Evolutionary conservation across 2,797 vertebrate species (phyloP).

Genomic region (Rhincodon typus): DNA sequence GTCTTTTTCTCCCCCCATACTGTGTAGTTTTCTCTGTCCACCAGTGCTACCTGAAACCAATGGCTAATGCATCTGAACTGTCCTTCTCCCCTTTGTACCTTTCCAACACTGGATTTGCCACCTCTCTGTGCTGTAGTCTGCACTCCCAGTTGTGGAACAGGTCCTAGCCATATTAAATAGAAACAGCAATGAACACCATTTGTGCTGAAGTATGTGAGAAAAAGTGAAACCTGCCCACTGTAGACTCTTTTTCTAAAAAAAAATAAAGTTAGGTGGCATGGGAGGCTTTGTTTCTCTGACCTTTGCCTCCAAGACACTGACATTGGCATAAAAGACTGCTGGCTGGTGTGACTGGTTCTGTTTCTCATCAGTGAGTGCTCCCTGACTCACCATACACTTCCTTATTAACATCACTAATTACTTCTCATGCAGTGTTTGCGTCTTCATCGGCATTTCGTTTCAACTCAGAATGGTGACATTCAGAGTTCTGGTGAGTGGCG

Average conservation of each 20-base stretch:
- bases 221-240: not conserved
- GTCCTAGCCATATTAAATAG: not conserved
- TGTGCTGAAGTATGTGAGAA: not conserved
- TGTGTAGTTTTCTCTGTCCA: not conserved
- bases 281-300: not conserved
- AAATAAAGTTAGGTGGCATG: not conserved
- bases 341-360: not conserved
- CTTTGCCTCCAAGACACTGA: not conserved
- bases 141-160: not conserved
- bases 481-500: not conserved
- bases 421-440: not conserved
- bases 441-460: not conserved
- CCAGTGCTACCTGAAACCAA: not conserved
- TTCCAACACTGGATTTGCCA: not conserved
- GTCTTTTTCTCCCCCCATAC: not conserved
- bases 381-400: constrained; percentile 7
- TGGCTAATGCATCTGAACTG: not conserved
- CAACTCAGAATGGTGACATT: not conserved
- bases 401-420: not conserved
- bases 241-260: not conserved
- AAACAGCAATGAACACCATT: not conserved
- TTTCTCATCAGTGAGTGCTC: constrained; percentile 1
- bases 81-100: not conserved
- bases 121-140: not conserved
- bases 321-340: not conserved